phyloP scores from a whole-genome alignment of 2,888 invertebrate species.

The Neria commutata region DNA sequence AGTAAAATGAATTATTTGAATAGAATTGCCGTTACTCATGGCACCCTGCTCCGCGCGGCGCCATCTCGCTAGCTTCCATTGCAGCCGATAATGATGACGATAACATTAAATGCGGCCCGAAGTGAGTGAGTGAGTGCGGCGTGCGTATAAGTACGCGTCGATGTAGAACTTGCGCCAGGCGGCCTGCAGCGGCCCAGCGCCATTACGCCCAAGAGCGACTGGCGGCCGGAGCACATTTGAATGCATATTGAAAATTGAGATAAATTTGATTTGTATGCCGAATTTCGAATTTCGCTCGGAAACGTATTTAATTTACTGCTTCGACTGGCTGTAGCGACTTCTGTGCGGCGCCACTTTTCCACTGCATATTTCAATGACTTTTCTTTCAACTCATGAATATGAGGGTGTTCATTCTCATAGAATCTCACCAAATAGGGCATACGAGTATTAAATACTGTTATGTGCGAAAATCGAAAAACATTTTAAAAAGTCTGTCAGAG shows the following conservation, averaged over 20 bases:
- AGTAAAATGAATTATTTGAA: conserved; percentile 57
- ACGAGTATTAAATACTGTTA: no score
- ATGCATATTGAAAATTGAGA: conserved; percentile 51
- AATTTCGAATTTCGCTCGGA: background rate
- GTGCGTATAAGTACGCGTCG: no score
- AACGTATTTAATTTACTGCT: background rate
- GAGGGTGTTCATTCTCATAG: no score
- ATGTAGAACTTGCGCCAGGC: no score
- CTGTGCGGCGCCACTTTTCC: no score
- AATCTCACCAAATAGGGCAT: no score
- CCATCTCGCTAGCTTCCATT: background rate
- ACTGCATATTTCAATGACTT: no score
- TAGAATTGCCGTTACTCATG: conserved; percentile 46
- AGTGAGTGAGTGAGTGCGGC: background rate
- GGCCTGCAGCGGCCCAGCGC: background rate
- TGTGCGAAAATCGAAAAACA: no score
- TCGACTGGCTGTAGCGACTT: no score
- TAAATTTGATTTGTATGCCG: conserved; percentile 53
- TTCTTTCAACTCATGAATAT: no score
- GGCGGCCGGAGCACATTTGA: conserved; percentile 37
- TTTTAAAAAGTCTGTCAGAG: no score
- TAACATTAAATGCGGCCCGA: conserved; percentile 19
- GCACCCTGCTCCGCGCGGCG: conserved; percentile 9
- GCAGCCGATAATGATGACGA: conserved; percentile 22
- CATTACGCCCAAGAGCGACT: background rate